Conservation (phyloP, 2,888 invertebrate genomes). For the Melanostoma scalare region DNA sequence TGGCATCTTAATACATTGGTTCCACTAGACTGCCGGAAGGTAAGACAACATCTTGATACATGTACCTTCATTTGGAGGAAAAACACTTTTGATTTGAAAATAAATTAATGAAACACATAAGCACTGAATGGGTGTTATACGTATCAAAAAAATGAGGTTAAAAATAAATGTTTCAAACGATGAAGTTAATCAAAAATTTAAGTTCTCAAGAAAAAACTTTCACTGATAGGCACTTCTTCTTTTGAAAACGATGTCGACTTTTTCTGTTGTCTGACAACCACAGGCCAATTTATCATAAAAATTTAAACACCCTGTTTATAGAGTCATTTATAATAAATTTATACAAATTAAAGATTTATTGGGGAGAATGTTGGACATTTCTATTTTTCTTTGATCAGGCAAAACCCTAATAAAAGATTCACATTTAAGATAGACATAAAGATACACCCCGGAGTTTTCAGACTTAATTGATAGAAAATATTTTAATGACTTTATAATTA, state of each 20-base stretch:
- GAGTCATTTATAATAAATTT: no score
- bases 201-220: conserved; percentile 1
- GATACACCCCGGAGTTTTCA: no score
- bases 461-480: no score
- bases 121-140: neutral
- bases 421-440: no score
- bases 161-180: neutral
- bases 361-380: no score
- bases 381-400: no score
- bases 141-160: neutral
- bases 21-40: conserved; percentile 54
- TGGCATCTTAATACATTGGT: conserved; percentile 32
- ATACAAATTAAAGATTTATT: no score
- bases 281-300: no score
- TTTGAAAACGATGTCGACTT: neutral
- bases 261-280: no score
- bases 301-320: no score
- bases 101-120: neutral
- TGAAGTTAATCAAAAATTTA: neutral
- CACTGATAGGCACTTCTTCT: neutral
- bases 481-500: no score
- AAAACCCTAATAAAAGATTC: no score
- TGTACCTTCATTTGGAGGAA: neutral
- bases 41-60: conserved; percentile 16
- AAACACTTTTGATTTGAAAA: neutral